Evolutionary conservation across 1,140 invertebrate species (phyloP), one percentile per base, ranked within the genome.

Genomic region (Branchinecta lynchi): DNA sequence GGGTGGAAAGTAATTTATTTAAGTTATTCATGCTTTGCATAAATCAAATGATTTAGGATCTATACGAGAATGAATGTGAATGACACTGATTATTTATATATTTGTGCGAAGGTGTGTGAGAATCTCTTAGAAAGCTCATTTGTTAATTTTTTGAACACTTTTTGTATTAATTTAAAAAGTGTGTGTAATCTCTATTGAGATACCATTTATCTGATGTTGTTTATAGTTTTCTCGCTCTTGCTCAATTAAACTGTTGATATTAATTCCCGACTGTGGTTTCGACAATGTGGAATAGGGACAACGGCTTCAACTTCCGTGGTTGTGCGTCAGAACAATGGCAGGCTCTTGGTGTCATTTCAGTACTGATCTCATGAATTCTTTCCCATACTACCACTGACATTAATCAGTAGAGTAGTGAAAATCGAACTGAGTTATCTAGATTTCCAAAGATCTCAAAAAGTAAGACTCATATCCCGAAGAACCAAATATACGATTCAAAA

Each of bases 1-100:
- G 65, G 70, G 60, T 15, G 51, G 51, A 60, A 60, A 60, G 17
- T 60, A 60, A 20, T 20, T 60, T 15, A 60, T 60, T 60, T 60
- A 60, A 60, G 17, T 15, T 32, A 20, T 12, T 60, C 51, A 60
- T 60, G 51, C 51, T 60, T 15, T 20, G 51, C 51, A 60, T 12
- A 60, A 60, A 60, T 60, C 51, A 60, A 60, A 60, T 60, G 12
- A 15, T 12, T 15, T 60, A 20, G 12, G 51, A 15, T 60, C 17
- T 60, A 15, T 60, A 15, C 17, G 51, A 15, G 51, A 3, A 3
- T 60, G 51, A 60, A 60, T 60, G 51, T 15, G 17, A 15, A 20
- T 15, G 12, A 15, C 17, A 6, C 17, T 15, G 51, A 60, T 60
- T 60, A 60, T 60, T 60, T 60, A 60, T 60, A 60, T 60, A 15